phyloP scores from a whole-genome alignment of 2,113 vertebrate genomes.

The Gyps fulvus region DNA sequence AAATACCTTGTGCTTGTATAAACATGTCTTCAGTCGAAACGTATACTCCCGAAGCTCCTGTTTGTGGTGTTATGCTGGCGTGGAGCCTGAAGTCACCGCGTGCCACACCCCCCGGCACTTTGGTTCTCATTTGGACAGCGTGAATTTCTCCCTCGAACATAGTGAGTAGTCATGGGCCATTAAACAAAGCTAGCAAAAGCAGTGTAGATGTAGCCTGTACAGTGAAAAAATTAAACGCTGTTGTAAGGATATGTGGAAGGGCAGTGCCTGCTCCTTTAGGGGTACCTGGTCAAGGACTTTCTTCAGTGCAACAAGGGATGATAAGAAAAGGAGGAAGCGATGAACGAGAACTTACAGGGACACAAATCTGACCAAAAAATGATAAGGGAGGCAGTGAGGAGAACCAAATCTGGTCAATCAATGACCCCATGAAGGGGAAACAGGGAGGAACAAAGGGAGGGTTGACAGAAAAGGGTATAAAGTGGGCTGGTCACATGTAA shows the following conservation, averaged over 20 bases:
- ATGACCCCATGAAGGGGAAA: not conserved
- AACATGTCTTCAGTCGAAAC: not conserved
- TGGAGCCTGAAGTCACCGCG: not conserved
- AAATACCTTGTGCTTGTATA: not conserved
- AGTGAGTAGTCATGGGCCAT: not conserved
- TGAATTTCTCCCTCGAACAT: not conserved
- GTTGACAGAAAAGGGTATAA: not conserved
- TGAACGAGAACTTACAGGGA: not conserved
- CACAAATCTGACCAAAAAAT: not conserved
- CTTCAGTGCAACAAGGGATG: not conserved
- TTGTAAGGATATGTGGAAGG: not conserved
- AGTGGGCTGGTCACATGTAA: not conserved
- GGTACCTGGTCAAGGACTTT: not conserved
- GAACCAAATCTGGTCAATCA: not conserved
- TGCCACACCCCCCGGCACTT: not conserved
- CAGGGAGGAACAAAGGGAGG: not conserved
- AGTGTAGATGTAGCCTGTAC: not conserved
- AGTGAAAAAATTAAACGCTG: not conserved
- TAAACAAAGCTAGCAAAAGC: not conserved
- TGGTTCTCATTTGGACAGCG: not conserved
- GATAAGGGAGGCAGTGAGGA: not conserved
- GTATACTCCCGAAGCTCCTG: not conserved
- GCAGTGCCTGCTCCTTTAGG: not conserved
- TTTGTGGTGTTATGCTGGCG: not conserved
- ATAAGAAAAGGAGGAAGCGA: not conserved